Base-by-base conservation (phyloP, 1,140 invertebrate species). In the Drosophila mauritiana region DNA sequence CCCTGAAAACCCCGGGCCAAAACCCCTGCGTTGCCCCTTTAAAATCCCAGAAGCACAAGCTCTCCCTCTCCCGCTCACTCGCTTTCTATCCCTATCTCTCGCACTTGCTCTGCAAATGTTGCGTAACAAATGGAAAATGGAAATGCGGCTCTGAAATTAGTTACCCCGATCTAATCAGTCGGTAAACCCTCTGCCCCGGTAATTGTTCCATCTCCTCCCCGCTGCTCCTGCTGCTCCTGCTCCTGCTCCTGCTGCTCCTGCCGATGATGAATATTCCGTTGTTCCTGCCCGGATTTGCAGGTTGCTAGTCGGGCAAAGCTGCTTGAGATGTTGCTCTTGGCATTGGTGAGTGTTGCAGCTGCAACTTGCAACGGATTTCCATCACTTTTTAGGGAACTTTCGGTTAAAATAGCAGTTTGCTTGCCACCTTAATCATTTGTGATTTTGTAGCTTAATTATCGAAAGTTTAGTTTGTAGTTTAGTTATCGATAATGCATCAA, bases 151-250 rank as follows among this genome's bases (percentile, higher is more conserved):
- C 72, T 61, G 73, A 61, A 88, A 80, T 83, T 80, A 79, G 84
- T 89, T 83, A 89, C 84, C 83, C 83, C 79, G 80, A 89, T 89
- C 58, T 80, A 90, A 89, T 89, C 84, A 84, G 80, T 48, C 49
- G 80, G 42, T 58, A 80, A 83, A 69, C 57, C 31, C 31, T 51
- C 52, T 15, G 52, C 15, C 27, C 34, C 8, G 17, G n/a, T 73
- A 74, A 48, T 69, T 68, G 67, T 46, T 69, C 1, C 34, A 62
- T 36, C 17, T 43, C 10, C 7, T 10, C 12, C 36, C 36, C 10
- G 36, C 10, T 37, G 36, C 36, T 12, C 11, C 36, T 12, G 36
- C 6, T 68, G 63, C 39, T 69, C 1, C 34, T 45, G 34, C 17
- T 43, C 10, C 27, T 37, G 27, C 7, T 27, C 15, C 13, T 13